phyloP scores from a whole-genome alignment of 2,113 vertebrate species.

The Glaucomys volans region DNA sequence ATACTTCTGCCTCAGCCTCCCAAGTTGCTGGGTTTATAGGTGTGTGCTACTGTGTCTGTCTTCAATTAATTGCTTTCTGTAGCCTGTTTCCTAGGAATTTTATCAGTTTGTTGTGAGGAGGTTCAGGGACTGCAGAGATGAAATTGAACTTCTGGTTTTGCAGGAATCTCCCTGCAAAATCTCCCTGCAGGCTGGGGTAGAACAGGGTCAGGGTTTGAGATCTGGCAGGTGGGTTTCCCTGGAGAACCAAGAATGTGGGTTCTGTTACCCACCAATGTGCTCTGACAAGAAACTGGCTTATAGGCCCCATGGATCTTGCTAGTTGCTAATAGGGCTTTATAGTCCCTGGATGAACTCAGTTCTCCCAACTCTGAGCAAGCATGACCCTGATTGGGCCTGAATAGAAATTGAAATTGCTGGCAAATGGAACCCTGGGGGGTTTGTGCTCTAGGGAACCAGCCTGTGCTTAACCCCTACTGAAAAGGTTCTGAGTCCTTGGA shows the following conservation, averaged over 20 bases:
- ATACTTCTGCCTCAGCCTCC: no score
- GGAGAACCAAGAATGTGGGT: not conserved
- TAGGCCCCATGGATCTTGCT: not conserved
- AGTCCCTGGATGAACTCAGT: not conserved
- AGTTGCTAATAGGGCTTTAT: not conserved
- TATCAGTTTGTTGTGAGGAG: not conserved
- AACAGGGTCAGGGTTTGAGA: not conserved
- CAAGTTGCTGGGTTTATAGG: no score
- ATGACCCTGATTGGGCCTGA: not conserved
- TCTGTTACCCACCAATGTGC: not conserved
- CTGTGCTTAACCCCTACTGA: not conserved
- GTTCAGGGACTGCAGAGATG: not conserved
- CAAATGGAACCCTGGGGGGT: not conserved
- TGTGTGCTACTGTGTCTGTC: no score
- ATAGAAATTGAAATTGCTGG: not conserved
- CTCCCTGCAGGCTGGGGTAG: not conserved
- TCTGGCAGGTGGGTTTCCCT: not conserved
- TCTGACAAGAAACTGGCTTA: not conserved
- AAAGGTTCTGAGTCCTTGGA: not conserved
- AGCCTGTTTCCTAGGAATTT: not conserved
- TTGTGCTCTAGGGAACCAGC: not conserved
- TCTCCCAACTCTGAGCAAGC: not conserved
- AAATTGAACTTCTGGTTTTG: constrained; percentile 2
- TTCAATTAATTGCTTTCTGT: not conserved
- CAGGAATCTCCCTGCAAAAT: not conserved